Conservation (phyloP, 2,888 invertebrate species). For the Eilema depressum region DNA sequence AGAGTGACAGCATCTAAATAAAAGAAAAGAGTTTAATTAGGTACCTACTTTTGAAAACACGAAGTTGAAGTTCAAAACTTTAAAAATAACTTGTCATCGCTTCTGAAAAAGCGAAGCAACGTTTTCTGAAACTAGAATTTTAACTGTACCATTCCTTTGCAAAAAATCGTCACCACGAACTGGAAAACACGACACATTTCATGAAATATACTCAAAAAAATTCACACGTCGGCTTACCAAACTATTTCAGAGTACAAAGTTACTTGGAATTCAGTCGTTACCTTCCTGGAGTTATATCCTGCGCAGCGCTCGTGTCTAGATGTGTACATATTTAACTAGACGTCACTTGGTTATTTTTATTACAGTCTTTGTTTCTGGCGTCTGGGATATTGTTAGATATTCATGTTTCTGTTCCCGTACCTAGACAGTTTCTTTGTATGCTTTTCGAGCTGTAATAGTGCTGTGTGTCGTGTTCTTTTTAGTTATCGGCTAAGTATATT, state of each 20-base stretch:
- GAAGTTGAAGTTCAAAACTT: neutral
- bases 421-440: neutral
- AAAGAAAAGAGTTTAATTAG: no score
- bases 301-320: conserved; percentile 29
- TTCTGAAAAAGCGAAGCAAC: neutral
- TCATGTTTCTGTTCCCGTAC: neutral
- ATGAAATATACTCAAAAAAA: neutral
- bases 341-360: conserved; percentile 42
- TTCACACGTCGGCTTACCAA: conserved; percentile 14
- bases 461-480: neutral
- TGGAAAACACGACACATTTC: neutral
- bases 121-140: neutral
- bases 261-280: conserved; percentile 42
- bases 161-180: neutral
- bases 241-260: conserved; percentile 21
- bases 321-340: conserved; percentile 57
- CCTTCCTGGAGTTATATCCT: conserved; percentile 43
- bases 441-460: neutral
- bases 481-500: neutral
- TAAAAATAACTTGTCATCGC: neutral
- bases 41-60: no score
- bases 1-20: no score
- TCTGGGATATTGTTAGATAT: conserved; percentile 12
- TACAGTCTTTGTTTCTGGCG: conserved; percentile 12
- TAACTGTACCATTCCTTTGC: neutral